Conservation (phyloP, 37 sponge, comb jelly and placozoan species). For the Haliclona indistincta region DNA sequence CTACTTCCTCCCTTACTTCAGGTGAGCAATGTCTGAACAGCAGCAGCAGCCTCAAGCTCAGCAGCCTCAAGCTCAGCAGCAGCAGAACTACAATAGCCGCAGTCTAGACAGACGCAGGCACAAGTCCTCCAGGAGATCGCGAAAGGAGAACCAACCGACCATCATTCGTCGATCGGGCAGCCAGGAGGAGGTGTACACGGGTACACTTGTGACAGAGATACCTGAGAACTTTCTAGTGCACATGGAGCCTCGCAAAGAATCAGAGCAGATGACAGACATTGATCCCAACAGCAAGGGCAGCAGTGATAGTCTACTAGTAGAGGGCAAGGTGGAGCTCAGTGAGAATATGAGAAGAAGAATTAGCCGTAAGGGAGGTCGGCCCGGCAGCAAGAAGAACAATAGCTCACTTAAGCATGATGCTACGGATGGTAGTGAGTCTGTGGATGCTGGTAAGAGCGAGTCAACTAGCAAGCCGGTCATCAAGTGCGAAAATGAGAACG, state of each 20-base stretch:
- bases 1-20: no score
- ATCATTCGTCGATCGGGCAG: neutral
- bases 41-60: no score
- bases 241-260: neutral
- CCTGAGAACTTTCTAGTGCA: constrained; percentile 21
- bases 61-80: neutral
- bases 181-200: constrained; percentile 27
- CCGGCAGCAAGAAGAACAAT: neutral
- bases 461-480: no score
- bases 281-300: neutral
- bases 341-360: neutral
- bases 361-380: neutral
- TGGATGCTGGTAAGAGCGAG: no score
- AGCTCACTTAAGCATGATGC: neutral
- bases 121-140: neutral
- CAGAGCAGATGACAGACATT: constrained; percentile 5
- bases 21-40: no score
- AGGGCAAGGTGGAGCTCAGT: neutral
- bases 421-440: neutral
- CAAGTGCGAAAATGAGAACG: neutral
- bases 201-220: constrained; percentile 39
- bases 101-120: neutral
- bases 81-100: neutral
- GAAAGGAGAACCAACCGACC: neutral
- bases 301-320: neutral